Evolutionary conservation across 2,797 vertebrate species (phyloP).

Genomic region (Sebastes cheni): DNA sequence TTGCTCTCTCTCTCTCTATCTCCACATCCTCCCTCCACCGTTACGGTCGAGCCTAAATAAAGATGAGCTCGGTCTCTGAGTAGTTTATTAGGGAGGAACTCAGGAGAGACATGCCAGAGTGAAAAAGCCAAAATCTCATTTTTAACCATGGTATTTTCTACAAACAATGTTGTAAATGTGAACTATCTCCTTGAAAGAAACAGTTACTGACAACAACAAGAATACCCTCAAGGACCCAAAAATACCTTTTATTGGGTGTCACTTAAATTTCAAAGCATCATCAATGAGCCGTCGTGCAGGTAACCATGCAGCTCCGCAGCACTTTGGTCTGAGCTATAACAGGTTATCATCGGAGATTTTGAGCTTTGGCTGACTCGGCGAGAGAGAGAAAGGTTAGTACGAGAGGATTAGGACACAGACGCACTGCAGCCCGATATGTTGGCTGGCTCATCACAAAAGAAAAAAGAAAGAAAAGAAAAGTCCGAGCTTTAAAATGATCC

Average conservation of each 20-base stretch:
- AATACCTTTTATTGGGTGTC: constrained; percentile 27
- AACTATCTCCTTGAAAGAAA: constrained; percentile 1
- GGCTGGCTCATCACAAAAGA: constrained; percentile 18
- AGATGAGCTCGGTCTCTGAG: constrained; percentile 10
- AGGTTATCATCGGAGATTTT: constrained; percentile 66
- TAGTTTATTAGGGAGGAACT: constrained; percentile 19
- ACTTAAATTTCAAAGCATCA: constrained; percentile 37
- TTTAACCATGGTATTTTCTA: background rate
- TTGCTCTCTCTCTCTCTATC: background rate
- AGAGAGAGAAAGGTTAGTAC: constrained; percentile 53
- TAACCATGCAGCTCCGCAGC: constrained; percentile 32
- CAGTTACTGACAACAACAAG: constrained; percentile 6
- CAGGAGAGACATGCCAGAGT: background rate
- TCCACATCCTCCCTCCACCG: constrained; percentile 18
- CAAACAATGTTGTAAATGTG: background rate
- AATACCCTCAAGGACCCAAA: background rate
- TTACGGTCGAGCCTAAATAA: constrained; percentile 25
- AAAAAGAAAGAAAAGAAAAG: background rate
- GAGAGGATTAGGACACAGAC: constrained; percentile 51
- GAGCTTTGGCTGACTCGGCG: constrained; percentile 58
- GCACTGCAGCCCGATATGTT: constrained; percentile 22
- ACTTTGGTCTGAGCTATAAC: constrained; percentile 43
- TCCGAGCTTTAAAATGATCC: constrained; percentile 24
- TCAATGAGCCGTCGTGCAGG: constrained; percentile 20
- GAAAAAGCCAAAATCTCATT: background rate